Conservation (phyloP, 2,888 invertebrate genomes). For the Spilarctia lutea region DNA sequence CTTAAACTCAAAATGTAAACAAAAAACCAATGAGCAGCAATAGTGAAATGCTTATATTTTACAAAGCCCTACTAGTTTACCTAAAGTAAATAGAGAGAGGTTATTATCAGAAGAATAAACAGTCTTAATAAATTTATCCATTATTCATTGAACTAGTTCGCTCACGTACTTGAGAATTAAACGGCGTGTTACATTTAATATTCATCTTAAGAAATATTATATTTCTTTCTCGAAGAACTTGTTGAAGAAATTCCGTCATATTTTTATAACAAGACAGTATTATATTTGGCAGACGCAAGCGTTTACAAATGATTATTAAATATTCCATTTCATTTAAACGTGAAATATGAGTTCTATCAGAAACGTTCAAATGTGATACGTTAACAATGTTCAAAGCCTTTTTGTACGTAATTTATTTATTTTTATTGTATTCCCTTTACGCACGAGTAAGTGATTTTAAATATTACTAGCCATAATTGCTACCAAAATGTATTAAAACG, state of each 20-base stretch:
- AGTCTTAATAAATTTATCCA: neutral
- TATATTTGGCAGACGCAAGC: constrained; percentile 11
- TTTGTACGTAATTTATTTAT: neutral
- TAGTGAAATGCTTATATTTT: neutral
- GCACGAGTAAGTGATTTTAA: neutral
- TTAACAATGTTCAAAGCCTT: neutral
- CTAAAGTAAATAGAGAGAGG: neutral
- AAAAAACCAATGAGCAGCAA: too few relatives aligned
- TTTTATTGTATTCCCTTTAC: neutral
- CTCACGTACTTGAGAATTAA: neutral
- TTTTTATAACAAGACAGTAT: constrained; percentile 10
- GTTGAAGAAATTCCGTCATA: constrained; percentile 5
- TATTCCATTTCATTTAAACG: constrained; percentile 13
- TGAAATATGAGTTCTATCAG: constrained; percentile 5
- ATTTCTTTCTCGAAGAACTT: constrained; percentile 1
- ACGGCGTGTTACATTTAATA: neutral
- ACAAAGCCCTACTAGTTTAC: neutral
- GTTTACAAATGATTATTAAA: constrained; percentile 19
- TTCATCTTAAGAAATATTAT: neutral
- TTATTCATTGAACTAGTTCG: neutral
- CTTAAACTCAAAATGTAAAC: too few relatives aligned
- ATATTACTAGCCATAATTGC: neutral
- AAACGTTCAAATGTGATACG: constrained; percentile 2
- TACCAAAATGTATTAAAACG: neutral
- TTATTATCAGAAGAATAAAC: neutral